Conservation (phyloP, 2,888 invertebrate genomes). For the Cerceris ruficornis region DNA sequence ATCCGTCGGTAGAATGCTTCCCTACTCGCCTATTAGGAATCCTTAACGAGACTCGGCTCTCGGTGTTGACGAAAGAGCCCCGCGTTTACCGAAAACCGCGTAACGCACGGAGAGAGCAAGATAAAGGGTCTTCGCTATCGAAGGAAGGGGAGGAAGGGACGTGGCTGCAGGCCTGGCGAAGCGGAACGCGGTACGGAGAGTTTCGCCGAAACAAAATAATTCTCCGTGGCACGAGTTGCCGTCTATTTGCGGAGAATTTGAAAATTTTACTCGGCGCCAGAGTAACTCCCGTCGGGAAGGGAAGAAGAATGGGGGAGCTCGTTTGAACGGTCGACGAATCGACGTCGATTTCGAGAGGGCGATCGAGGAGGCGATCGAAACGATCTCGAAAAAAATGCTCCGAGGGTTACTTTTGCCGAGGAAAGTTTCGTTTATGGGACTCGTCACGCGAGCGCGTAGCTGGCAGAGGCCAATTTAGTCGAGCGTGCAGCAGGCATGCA, state of each 20-base stretch:
- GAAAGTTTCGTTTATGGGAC: conserved; percentile 54
- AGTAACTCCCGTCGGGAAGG: neutral
- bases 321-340: neutral
- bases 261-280: neutral
- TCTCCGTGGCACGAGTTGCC: conserved; percentile 21
- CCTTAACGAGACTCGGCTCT: conserved; percentile 66
- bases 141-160: too few relatives aligned
- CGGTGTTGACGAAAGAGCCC: conserved; percentile 49
- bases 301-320: neutral
- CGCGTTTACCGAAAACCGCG: conserved; percentile 53
- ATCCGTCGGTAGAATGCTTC: conserved; percentile 61
- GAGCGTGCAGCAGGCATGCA: conserved; percentile 70
- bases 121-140: too few relatives aligned
- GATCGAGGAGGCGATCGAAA: conserved; percentile 1
- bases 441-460: conserved; percentile 61
- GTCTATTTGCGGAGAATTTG: conserved; percentile 54
- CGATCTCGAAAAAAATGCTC: conserved; percentile 60
- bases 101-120: neutral
- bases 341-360: neutral
- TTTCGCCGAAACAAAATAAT: neutral
- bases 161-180: neutral
- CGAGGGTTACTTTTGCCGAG: conserved; percentile 65
- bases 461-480: conserved; percentile 38
- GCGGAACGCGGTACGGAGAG: neutral
- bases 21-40: conserved; percentile 60